Percentiles rank a stretch among this genome's conserved stretches.
Evolutionary conservation across 2,888 invertebrate genomes (phyloP).

Genomic region (Dryomyza anilis): DNA sequence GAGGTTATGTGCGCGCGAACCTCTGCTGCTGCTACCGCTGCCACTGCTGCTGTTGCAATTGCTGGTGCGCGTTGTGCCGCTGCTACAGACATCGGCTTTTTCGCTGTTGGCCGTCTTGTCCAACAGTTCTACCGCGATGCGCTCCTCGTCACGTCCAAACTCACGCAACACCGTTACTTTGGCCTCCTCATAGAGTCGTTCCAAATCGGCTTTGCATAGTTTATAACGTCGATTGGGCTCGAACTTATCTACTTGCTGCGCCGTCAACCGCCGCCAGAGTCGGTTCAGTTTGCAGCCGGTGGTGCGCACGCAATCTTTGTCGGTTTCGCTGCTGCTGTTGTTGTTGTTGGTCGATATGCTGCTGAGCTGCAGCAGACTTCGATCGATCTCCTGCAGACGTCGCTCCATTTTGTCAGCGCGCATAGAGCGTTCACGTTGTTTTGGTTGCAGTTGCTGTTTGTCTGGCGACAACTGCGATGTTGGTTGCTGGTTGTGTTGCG

Average conservation of each 20-base stretch:
- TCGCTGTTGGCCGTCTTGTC: slow-evolving; percentile 38
- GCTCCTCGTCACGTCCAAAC: slow-evolving; percentile 44
- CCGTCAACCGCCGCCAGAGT: slow-evolving; percentile 62
- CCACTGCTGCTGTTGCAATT: slow-evolving; percentile 47
- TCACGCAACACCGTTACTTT: slow-evolving; percentile 50
- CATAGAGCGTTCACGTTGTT: slow-evolving; percentile 20
- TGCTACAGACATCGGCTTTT: too few relatives aligned
- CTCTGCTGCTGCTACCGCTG: slow-evolving; percentile 40
- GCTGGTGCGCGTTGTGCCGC: slow-evolving; percentile 29
- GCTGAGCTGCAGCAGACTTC: slow-evolving; percentile 48
- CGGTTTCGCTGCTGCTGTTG: slow-evolving; percentile 10
- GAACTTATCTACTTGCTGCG: slow-evolving; percentile 57
- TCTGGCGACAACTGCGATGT: neutral
- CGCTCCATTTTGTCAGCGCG: slow-evolving; percentile 43
- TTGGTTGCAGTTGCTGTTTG: slow-evolving; percentile 19
- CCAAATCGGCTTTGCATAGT: slow-evolving; percentile 59
- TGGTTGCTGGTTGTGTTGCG: neutral
- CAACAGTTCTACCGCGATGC: slow-evolving; percentile 42
- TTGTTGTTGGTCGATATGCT: slow-evolving; percentile 40
- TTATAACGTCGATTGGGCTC: slow-evolving; percentile 55
- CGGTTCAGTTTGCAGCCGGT: slow-evolving; percentile 60
- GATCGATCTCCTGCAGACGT: slow-evolving; percentile 51
- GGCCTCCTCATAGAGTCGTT: slow-evolving; percentile 61
- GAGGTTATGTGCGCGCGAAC: slow-evolving; percentile 17
- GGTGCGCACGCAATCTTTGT: slow-evolving; percentile 44